A percentile compares a stretch with the other conserved stretches of the same genome.
phyloP scores from a whole-genome alignment of 1,140 invertebrate species.

The Lepidurus arcticus region DNA sequence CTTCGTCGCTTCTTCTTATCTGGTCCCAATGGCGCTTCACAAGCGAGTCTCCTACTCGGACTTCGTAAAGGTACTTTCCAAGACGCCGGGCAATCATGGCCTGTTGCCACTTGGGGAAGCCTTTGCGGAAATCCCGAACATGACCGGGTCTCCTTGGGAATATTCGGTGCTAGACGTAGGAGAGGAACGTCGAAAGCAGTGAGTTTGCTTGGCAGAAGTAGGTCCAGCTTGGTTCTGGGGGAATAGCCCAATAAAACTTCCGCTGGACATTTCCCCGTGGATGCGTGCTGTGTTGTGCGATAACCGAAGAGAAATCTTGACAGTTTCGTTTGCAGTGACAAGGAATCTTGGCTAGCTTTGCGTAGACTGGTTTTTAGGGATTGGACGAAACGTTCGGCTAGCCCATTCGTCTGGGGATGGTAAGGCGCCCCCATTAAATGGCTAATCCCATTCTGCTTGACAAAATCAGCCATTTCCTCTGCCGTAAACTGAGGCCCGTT shows the following conservation, averaged over 20 bases:
- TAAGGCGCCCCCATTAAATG: constrained; percentile 35
- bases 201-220: constrained; percentile 31
- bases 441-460: constrained; percentile 43
- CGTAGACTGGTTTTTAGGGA: constrained; percentile 28
- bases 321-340: constrained; percentile 17
- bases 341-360: constrained; percentile 3
- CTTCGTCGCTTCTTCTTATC: background rate
- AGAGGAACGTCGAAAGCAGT: background rate
- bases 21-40: background rate
- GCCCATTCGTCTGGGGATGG: constrained; percentile 33
- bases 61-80: background rate
- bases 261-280: constrained; percentile 35
- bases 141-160: constrained; percentile 2
- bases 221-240: constrained; percentile 31
- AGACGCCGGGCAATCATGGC: background rate
- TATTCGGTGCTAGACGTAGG: background rate
- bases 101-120: background rate
- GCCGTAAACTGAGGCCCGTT: constrained; percentile 46
- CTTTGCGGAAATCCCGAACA: constrained; percentile 19
- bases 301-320: constrained; percentile 34
- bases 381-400: constrained; percentile 31
- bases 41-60: background rate
- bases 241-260: constrained; percentile 31
- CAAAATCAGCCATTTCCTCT: constrained; percentile 45
- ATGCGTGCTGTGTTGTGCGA: constrained; percentile 35